phyloP scores from a whole-genome alignment of 2,888 invertebrate genomes.

The Chloroclystis v-ata region DNA sequence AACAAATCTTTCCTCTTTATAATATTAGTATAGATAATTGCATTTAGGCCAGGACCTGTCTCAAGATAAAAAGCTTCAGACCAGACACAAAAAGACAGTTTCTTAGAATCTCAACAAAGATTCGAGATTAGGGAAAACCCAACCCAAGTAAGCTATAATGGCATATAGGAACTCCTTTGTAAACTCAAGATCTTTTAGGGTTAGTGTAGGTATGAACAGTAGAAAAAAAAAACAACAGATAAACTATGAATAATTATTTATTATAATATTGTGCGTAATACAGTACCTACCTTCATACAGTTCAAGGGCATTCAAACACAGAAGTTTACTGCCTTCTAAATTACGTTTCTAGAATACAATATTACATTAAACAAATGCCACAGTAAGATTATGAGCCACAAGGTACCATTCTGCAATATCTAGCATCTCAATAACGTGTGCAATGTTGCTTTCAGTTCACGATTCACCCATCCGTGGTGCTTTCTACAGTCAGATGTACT shows the following conservation, averaged over 20 bases:
- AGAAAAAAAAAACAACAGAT: too few species aligned
- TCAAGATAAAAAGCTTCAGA: conserved; percentile 5
- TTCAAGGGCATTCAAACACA: too few species aligned
- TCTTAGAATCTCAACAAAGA: conserved; percentile 11
- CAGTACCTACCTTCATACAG: too few species aligned
- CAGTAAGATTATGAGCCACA: neutral
- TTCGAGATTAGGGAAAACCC: conserved; percentile 15
- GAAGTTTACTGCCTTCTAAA: too few species aligned
- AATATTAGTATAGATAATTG: neutral
- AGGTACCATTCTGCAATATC: neutral
- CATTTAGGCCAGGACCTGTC: conserved; percentile 1
- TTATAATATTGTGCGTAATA: too few species aligned
- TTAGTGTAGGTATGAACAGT: too few species aligned
- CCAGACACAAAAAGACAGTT: conserved; percentile 16
- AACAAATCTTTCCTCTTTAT: too few species aligned
- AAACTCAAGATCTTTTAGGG: too few species aligned
- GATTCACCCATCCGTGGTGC: conserved; percentile 67
- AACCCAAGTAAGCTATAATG: conserved; percentile 7
- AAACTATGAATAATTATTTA: too few species aligned
- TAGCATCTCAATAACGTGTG: conserved; percentile 14
- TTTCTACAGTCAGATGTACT: conserved; percentile 54
- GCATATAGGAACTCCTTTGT: neutral
- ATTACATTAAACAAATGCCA: too few species aligned
- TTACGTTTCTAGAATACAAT: too few species aligned
- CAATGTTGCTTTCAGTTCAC: conserved; percentile 60